These are phyloP conservation scores for Tupaia chinensis DNA, from an alignment of 2,113 vertebrate genomes.

Conservation along the genomic window DNA sequence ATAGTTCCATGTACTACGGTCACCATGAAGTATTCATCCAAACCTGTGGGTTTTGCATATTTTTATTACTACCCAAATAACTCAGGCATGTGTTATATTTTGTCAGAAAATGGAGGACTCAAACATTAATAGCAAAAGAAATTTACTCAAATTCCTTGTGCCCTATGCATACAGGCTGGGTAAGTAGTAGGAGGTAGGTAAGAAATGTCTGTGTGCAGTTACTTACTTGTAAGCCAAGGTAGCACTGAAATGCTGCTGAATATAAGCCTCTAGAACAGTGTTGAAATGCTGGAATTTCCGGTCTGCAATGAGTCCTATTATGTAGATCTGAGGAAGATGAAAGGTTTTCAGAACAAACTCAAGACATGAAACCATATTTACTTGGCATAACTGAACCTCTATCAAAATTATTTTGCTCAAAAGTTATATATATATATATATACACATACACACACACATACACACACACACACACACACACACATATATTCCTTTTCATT, in stretches of 20 bases:
- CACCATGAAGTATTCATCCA: neutral
- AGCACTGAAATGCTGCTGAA: constrained; percentile 98
- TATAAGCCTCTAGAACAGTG: constrained; percentile 97
- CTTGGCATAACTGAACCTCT: neutral
- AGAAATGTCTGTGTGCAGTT: neutral
- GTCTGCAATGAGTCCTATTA: constrained; percentile 97
- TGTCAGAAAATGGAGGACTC: constrained; percentile 2
- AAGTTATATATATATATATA: neutral
- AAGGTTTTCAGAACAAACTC: neutral
- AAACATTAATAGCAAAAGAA: neutral
- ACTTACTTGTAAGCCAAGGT: constrained; percentile 98
- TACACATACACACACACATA: no score
- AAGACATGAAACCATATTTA: neutral
- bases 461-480: no score
- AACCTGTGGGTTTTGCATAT: neutral
- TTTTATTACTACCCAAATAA: constrained; percentile 7
- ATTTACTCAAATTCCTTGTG: neutral
- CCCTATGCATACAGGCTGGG: neutral
- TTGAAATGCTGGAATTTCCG: constrained; percentile 99
- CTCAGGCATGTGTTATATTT: neutral
- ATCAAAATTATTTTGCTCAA: neutral
- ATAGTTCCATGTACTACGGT: neutral
- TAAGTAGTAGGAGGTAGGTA: neutral
- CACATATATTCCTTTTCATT: no score
- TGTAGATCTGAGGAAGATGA: constrained; percentile 92